Evolutionary conservation across 2,113 vertebrate genomes (phyloP).

Genomic region (Muntiacus muntjak): DNA sequence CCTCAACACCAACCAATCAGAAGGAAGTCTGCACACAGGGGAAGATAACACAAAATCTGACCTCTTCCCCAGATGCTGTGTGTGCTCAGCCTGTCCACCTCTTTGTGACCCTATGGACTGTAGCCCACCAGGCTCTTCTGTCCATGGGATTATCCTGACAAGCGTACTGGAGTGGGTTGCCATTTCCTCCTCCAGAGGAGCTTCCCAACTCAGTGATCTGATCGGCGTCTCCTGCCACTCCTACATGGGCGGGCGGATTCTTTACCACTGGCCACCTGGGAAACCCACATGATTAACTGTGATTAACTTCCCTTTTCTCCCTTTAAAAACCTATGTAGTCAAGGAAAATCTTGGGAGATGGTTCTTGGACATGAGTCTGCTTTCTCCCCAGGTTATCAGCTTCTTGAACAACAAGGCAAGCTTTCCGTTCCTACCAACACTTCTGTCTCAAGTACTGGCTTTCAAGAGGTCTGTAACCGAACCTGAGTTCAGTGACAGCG

Average conservation of each 20-base stretch:
- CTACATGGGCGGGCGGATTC: not conserved
- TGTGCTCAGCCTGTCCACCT: not conserved
- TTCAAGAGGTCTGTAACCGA: rapidly evolving
- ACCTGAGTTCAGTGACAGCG: not conserved
- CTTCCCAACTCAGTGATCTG: not conserved
- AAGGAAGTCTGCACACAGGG: not conserved
- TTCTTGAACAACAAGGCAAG: not conserved
- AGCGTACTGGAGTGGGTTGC: not conserved
- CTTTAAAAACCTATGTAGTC: not conserved
- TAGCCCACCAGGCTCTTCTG: not conserved
- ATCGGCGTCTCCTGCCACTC: not conserved
- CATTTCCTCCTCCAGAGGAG: not conserved
- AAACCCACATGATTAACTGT: not conserved
- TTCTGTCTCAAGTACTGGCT: not conserved
- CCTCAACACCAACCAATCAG: not conserved
- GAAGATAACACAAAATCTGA: not conserved
- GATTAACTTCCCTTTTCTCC: not conserved
- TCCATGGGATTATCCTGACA: not conserved
- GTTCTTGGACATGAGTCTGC: not conserved
- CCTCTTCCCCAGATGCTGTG: not conserved
- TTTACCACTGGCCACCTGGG: not conserved
- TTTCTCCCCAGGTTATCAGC: not conserved
- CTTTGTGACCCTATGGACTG: not conserved
- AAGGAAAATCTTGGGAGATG: not conserved
- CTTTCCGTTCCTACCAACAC: not conserved